Percentiles rank a stretch among this genome's conserved stretches.
phyloP scores from a whole-genome alignment of 2,888 invertebrate genomes.

The Erebia epiphron region DNA sequence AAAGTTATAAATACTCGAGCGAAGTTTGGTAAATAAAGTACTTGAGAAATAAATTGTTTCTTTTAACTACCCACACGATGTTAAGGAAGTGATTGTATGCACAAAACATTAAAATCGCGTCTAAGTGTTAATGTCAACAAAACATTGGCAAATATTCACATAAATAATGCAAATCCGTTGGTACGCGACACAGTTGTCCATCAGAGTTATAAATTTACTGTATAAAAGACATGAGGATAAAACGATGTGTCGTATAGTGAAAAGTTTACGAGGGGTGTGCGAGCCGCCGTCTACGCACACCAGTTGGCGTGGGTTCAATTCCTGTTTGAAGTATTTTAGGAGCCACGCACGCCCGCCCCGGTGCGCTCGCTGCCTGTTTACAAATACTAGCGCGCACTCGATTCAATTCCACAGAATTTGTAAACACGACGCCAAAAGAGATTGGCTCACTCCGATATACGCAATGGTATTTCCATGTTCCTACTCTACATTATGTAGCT shows the following conservation, averaged over 20 bases:
- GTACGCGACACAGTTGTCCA: slow-evolving; percentile 42
- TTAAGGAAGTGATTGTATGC: slow-evolving; percentile 4
- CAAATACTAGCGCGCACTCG: slow-evolving; percentile 77
- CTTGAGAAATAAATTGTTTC: slow-evolving; percentile 6
- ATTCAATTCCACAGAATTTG: slow-evolving; percentile 75
- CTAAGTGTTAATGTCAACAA: slow-evolving; percentile 29
- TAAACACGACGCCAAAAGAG: slow-evolving; percentile 73
- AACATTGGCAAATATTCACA: slow-evolving; percentile 30
- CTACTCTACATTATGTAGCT: slow-evolving; percentile 11
- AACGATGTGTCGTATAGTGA: slow-evolving; percentile 74
- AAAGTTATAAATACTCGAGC: slow-evolving; percentile 2
- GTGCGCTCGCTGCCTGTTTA: slow-evolving; percentile 67
- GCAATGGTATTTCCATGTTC: slow-evolving; percentile 41
- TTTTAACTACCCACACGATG: neutral
- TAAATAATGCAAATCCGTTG: slow-evolving; percentile 48
- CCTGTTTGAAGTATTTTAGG: slow-evolving; percentile 80
- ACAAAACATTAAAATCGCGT: slow-evolving; percentile 14
- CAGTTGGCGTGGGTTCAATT: slow-evolving; percentile 79
- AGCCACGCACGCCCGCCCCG: slow-evolving; percentile 66
- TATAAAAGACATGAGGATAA: slow-evolving; percentile 71
- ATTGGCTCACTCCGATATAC: slow-evolving; percentile 59
- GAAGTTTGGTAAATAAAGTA: slow-evolving; percentile 7
- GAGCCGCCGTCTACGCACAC: slow-evolving; percentile 77
- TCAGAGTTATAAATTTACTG: slow-evolving; percentile 58
- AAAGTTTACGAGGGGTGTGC: slow-evolving; percentile 72